phyloP scores from a whole-genome alignment of 2,888 invertebrate species.

The Cremastinae sp. region DNA sequence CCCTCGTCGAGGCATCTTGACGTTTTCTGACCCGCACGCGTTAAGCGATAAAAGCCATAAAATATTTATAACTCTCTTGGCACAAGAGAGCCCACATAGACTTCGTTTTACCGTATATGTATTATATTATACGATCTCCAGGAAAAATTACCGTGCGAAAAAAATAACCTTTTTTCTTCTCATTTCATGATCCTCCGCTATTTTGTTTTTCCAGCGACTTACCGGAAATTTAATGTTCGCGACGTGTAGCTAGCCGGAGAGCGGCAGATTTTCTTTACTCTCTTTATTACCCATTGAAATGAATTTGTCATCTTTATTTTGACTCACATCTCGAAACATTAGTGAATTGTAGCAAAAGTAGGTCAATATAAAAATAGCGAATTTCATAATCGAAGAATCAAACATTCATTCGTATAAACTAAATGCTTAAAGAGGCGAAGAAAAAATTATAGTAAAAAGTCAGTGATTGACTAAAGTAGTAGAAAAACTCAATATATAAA shows the following conservation, averaged over 20 bases:
- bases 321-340: too few species aligned
- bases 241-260: neutral
- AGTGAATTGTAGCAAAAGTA: too few species aligned
- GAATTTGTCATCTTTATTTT: too few species aligned
- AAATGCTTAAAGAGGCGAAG: too few species aligned
- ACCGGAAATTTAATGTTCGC: neutral
- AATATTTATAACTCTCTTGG: conserved; percentile 49
- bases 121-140: conserved; percentile 22
- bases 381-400: too few species aligned
- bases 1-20: conserved; percentile 19
- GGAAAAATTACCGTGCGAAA: conserved; percentile 21
- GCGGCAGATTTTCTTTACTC: neutral
- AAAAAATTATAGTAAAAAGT: too few species aligned
- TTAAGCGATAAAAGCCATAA: conserved; percentile 43
- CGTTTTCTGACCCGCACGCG: conserved; percentile 16
- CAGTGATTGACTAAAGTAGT: too few species aligned
- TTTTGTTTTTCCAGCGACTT: neutral
- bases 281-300: too few species aligned
- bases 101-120: neutral
- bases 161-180: conserved; percentile 5
- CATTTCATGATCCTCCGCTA: conserved; percentile 2
- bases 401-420: too few species aligned
- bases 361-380: too few species aligned
- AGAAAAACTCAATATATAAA: too few species aligned
- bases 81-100: neutral